Percentiles rank a stretch among this genome's conserved stretches.
phyloP scores from a whole-genome alignment of 2,888 invertebrate species.

The Chaetoderma sp. region DNA sequence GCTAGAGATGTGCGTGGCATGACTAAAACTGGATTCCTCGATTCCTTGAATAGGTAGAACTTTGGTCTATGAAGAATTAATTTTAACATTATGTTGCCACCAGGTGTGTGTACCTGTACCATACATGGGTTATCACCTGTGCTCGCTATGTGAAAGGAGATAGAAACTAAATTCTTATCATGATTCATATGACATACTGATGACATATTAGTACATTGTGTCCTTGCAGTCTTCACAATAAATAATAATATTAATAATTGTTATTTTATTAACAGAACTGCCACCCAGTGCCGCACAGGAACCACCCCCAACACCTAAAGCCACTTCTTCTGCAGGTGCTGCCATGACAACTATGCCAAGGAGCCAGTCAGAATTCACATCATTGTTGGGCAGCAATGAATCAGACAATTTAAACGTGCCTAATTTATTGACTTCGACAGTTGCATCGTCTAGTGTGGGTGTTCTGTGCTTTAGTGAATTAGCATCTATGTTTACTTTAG shows the following conservation, averaged over 20 bases:
- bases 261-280: constrained; percentile 74
- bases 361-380: constrained; percentile 17
- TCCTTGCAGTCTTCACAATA: too few relatives aligned
- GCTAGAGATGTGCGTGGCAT: too few relatives aligned
- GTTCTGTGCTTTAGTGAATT: not conserved
- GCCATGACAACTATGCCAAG: constrained; percentile 39
- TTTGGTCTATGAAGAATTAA: too few relatives aligned
- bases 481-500: not conserved
- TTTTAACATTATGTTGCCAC: too few relatives aligned
- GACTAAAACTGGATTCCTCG: too few relatives aligned
- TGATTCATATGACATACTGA: too few relatives aligned
- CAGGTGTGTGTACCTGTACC: too few relatives aligned
- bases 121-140: not conserved
- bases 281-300: constrained; percentile 88
- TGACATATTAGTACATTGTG: too few relatives aligned
- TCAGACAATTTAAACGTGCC: not conserved
- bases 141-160: not conserved
- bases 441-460: not conserved
- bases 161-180: not conserved
- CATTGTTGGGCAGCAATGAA: not conserved
- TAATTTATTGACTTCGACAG: too few relatives aligned
- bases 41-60: too few relatives aligned
- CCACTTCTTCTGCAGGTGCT: constrained; percentile 37
- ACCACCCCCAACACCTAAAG: constrained; percentile 74
- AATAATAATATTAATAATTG: not conserved